Evolutionary conservation across 2,113 vertebrate species (phyloP).

Genomic region (Mobula hypostoma): DNA sequence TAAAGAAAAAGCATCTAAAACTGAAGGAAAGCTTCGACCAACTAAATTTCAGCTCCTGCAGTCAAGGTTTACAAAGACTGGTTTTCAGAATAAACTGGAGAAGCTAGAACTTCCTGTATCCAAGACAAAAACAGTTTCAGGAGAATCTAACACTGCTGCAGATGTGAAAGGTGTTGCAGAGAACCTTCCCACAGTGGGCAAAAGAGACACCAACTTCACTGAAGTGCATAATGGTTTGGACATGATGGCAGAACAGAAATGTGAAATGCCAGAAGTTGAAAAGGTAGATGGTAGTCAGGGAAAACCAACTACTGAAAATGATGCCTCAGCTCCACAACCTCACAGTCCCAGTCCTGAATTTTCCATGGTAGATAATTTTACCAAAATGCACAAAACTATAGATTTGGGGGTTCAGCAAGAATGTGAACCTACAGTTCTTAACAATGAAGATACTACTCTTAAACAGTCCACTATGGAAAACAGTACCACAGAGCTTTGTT

Average conservation of each 20-base stretch:
- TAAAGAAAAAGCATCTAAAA: not conserved
- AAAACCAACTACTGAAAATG: not conserved
- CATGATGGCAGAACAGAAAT: not conserved
- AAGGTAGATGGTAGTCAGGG: not conserved
- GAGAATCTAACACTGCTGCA: not conserved
- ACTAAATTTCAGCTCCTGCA: conserved; percentile 39
- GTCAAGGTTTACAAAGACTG: conserved; percentile 37
- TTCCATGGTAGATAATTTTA: not conserved
- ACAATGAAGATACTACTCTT: too few relatives aligned
- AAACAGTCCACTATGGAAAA: not conserved
- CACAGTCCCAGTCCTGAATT: not conserved
- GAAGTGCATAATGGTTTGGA: not conserved
- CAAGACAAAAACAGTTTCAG: too few relatives aligned
- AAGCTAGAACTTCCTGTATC: conserved; percentile 12
- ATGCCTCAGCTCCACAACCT: not conserved
- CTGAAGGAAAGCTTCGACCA: not conserved
- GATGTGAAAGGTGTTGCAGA: not conserved
- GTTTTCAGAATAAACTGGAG: conserved; percentile 25
- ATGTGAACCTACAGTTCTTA: too few relatives aligned
- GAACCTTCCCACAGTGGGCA: not conserved
- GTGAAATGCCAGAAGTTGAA: not conserved
- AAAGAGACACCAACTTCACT: not conserved
- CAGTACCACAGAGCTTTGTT: not conserved
- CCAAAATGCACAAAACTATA: not conserved
- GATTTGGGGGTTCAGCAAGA: not conserved